Conservation (phyloP, 2,797 vertebrate species). For the Leptoclinus maculatus region DNA sequence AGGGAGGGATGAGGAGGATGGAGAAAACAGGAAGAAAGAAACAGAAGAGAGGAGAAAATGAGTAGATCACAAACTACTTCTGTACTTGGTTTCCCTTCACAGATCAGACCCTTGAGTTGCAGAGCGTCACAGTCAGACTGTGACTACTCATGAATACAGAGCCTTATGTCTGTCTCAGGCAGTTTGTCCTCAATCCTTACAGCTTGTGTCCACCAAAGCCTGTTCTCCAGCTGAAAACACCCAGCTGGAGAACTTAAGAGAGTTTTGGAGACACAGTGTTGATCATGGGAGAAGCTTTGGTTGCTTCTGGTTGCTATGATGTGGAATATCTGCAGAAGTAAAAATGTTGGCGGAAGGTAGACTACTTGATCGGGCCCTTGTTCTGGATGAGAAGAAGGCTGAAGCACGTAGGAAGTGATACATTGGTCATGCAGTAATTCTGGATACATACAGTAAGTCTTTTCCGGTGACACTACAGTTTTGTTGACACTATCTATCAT, state of each 20-base stretch:
- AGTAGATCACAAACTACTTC: not conserved
- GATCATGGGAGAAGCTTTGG: not conserved
- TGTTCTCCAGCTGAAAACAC: not conserved
- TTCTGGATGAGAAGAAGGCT: not conserved
- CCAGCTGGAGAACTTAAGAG: not conserved
- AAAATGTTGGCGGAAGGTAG: not conserved
- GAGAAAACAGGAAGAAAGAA: not conserved
- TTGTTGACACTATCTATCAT: not conserved
- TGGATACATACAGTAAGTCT: not conserved
- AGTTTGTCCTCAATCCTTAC: not conserved
- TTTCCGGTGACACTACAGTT: not conserved
- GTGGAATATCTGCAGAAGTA: not conserved
- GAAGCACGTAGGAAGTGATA: not conserved
- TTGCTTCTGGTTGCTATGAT: not conserved
- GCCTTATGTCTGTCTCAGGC: not conserved
- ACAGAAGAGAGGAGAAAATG: slow-evolving; percentile 7
- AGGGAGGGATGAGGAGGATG: not conserved
- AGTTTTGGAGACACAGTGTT: not conserved
- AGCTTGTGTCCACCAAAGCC: not conserved
- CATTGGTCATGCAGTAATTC: not conserved
- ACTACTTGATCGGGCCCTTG: not conserved
- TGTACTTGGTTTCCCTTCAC: not conserved
- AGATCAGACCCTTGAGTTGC: not conserved
- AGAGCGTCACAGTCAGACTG: not conserved
- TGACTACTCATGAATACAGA: not conserved